phyloP scores from a whole-genome alignment of 2,113 vertebrate genomes.

The Cisticola juncidis region DNA sequence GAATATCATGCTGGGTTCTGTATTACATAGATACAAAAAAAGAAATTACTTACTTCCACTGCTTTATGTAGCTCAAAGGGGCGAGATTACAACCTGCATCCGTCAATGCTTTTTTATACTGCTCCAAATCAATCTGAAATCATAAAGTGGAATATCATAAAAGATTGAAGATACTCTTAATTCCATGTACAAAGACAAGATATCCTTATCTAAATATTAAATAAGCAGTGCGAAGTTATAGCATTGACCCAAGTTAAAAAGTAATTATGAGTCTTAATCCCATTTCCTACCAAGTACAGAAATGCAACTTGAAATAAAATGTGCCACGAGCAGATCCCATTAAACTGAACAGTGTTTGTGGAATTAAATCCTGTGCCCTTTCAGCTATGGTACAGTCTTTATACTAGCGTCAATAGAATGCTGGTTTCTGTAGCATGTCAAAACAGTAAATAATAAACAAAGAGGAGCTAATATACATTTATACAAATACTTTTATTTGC shows the following conservation, averaged over 20 bases:
- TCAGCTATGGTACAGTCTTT: not conserved
- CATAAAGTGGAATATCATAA: conserved; percentile 17
- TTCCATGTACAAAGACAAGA: not conserved
- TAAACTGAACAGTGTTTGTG: not conserved
- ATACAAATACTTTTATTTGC: not conserved
- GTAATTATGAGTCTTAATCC: not conserved
- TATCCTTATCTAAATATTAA: not conserved
- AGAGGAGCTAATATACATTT: not conserved
- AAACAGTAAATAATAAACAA: not conserved
- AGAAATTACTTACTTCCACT: conserved; percentile 92
- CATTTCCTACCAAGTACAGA: not conserved
- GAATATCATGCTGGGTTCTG: not conserved
- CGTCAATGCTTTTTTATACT: conserved; percentile 90
- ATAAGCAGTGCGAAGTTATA: not conserved
- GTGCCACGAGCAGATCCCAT: not conserved
- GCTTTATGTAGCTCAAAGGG: conserved; percentile 94
- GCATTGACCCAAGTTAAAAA: not conserved
- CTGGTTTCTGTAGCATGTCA: not conserved
- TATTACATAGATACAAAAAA: not conserved
- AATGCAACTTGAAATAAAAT: not conserved
- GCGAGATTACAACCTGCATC: conserved; percentile 91
- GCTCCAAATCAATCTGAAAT: conserved; percentile 91
- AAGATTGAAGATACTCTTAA: not conserved
- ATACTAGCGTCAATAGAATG: not conserved
- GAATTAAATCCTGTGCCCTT: not conserved